phyloP scores from a whole-genome alignment of 1,140 invertebrate genomes.

The Diorhabda sublineata region DNA sequence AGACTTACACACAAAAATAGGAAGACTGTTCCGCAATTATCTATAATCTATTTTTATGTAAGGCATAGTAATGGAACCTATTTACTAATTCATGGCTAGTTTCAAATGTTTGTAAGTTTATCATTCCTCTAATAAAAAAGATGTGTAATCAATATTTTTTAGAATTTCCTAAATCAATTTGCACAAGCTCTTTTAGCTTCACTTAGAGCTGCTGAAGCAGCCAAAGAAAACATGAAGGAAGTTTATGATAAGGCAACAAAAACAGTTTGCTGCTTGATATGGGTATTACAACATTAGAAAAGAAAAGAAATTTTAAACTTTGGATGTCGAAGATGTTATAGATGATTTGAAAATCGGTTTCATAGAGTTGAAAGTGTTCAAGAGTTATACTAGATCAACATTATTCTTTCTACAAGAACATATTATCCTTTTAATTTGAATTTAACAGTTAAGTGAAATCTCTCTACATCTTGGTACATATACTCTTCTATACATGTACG shows the following conservation, averaged over 20 bases:
- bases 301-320: slow-evolving; percentile 63
- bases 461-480: slow-evolving; percentile 75
- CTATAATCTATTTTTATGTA: too few species aligned
- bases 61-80: too few species aligned
- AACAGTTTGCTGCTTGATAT: slow-evolving; percentile 80
- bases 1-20: too few species aligned
- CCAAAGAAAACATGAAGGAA: slow-evolving; percentile 79
- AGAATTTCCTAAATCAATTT: slow-evolving; percentile 86
- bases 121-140: too few species aligned
- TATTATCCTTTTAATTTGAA: slow-evolving; percentile 77
- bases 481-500: slow-evolving; percentile 40
- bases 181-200: slow-evolving; percentile 83
- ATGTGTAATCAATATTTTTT: slow-evolving; percentile 26
- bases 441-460: slow-evolving; percentile 74
- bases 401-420: slow-evolving; percentile 49
- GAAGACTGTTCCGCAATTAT: too few species aligned
- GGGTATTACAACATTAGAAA: slow-evolving; percentile 71
- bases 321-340: slow-evolving; percentile 57
- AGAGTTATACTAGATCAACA: slow-evolving; percentile 52
- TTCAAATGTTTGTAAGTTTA: too few species aligned
- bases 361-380: slow-evolving; percentile 70
- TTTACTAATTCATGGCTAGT: too few species aligned
- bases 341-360: slow-evolving; percentile 75
- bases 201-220: slow-evolving; percentile 79
- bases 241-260: slow-evolving; percentile 79